Conservation (phyloP, 1,140 invertebrate genomes). For the Musca vetustissima region DNA sequence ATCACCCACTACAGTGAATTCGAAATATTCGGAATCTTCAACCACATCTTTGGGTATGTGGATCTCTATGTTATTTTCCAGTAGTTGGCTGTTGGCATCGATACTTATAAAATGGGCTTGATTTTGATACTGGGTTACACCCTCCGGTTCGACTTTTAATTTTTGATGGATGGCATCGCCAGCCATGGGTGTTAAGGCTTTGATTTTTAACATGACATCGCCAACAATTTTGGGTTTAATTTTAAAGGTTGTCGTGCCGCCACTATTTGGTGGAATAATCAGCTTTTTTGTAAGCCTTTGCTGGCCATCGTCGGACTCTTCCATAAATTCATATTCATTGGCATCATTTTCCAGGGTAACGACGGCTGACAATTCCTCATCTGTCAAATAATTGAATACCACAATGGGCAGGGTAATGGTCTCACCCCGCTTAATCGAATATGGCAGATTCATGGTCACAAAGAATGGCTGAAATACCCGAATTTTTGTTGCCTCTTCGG, state of each 20-base stretch:
- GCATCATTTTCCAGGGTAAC: slow-evolving; percentile 81
- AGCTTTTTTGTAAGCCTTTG: slow-evolving; percentile 66
- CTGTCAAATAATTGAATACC: slow-evolving; percentile 53
- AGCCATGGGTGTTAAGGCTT: slow-evolving; percentile 66
- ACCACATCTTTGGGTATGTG: slow-evolving; percentile 72
- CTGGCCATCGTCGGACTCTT: slow-evolving; percentile 61
- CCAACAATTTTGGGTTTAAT: slow-evolving; percentile 76
- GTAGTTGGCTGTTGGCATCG: slow-evolving; percentile 58
- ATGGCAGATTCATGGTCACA: background rate
- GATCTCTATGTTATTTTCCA: slow-evolving; percentile 58
- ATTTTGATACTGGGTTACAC: slow-evolving; percentile 75
- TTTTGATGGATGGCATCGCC: slow-evolving; percentile 74
- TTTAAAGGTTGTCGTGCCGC: slow-evolving; percentile 76
- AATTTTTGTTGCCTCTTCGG: background rate
- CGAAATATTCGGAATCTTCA: slow-evolving; percentile 68
- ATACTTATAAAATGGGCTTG: slow-evolving; percentile 73
- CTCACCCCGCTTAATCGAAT: slow-evolving; percentile 30
- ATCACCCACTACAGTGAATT: slow-evolving; percentile 75
- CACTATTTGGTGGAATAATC: slow-evolving; percentile 67
- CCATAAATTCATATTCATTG: slow-evolving; percentile 77
- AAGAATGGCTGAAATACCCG: background rate
- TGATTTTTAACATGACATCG: slow-evolving; percentile 72
- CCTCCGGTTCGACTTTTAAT: slow-evolving; percentile 77
- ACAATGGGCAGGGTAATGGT: slow-evolving; percentile 48
- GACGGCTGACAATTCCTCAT: slow-evolving; percentile 74